Evolutionary conservation across 2,888 invertebrate genomes (phyloP).

Genomic region (Orthosia gothica): DNA sequence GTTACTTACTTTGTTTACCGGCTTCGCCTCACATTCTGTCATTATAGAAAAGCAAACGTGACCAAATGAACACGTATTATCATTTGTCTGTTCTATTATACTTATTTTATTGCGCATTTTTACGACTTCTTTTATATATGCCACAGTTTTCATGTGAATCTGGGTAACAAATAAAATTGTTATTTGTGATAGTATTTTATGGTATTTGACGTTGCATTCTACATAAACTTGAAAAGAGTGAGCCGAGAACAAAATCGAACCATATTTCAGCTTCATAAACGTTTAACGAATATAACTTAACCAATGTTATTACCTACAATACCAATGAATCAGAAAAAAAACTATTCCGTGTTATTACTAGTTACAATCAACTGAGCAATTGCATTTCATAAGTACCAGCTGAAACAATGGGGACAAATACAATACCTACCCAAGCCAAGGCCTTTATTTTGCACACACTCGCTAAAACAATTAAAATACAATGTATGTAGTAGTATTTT

Average conservation of each 20-base stretch:
- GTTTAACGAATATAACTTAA: background rate
- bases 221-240: constrained; percentile 1
- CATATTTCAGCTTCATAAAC: constrained; percentile 1
- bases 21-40: background rate
- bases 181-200: constrained; percentile 29
- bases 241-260: constrained; percentile 1
- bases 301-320: background rate
- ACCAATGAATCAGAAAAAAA: no score
- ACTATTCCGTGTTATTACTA: no score
- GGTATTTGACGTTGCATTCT: constrained; percentile 20
- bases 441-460: background rate
- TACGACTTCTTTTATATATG: constrained; percentile 37
- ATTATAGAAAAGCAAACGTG: constrained; percentile 13
- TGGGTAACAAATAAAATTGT: constrained; percentile 21
- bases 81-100: constrained; percentile 23
- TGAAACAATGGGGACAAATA: constrained; percentile 22
- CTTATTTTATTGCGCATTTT: constrained; percentile 38
- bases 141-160: constrained; percentile 28
- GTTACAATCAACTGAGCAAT: background rate
- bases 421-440: background rate
- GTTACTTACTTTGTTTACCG: constrained; percentile 21
- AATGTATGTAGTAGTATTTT: background rate
- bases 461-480: background rate
- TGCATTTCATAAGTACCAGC: background rate
- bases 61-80: constrained; percentile 17